Base-by-base conservation (phyloP, 2,888 invertebrate genomes). In the Drosophila recens region DNA sequence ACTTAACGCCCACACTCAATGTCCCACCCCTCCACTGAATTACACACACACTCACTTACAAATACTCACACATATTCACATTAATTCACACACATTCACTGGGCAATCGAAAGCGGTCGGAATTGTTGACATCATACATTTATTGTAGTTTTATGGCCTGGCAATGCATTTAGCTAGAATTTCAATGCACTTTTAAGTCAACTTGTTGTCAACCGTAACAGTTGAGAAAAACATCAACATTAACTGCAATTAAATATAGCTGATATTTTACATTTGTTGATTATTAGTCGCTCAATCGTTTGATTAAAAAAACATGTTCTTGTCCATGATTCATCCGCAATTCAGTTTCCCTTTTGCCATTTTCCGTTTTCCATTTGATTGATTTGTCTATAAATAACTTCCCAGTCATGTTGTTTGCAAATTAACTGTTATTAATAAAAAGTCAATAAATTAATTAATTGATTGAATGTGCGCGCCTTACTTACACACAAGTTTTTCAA, bases 111-210 rank as follows among this genome's bases (percentile, higher is more conserved):
- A 56, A 56, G 43, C 43, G 66, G 27, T 67, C 52, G 46, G 65
- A 71, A 77, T 62, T 48, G 80, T 77, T 85, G 85, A 85, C 85
- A 89, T 85, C 85, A 89, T 85, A 71, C 69, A 66, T 68, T 79
- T 75, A 79, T 79, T 84, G 68, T 69, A 79, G 58, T 0, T 68
- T 68, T 80, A 70, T 75, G 54, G 72, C 64, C 63, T 64, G 58
- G 48, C 45, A 67, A 57, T 77, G 80, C 83, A 72, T 82, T 80
- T 68, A 71, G 49, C 66, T 87, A 49, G 78, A 79, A 80, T 72
- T 71, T 64, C 70, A 71, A 84, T 84, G 89, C 88, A 88, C 82
- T 87, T 87, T 78, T 68, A 82, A 85, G 90, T 74, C 80, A 80
- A 80, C 72, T 79, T 69, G 78, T 85, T 40, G 51, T 34, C 53